phyloP scores from a whole-genome alignment of 2,797 vertebrate genomes.

The Lates japonicus region DNA sequence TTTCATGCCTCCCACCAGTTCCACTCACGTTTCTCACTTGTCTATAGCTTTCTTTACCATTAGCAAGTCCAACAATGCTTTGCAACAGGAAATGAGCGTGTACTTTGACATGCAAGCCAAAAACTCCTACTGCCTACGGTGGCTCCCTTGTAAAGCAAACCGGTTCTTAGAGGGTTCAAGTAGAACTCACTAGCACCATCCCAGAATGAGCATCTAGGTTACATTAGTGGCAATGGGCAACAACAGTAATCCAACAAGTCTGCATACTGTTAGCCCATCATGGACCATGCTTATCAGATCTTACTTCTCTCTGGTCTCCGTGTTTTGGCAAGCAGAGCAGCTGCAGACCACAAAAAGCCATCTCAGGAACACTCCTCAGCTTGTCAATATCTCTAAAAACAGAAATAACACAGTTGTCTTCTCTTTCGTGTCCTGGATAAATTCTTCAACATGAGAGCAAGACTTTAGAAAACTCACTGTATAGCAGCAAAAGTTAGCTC shows the following conservation, averaged over 20 bases:
- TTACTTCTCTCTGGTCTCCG: slow-evolving; percentile 89
- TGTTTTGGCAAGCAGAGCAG: slow-evolving; percentile 90
- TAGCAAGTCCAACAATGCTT: too few species aligned
- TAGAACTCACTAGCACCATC: too few species aligned
- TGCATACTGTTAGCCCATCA: not conserved
- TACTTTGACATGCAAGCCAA: too few species aligned
- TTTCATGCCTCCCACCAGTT: too few species aligned
- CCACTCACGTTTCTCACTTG: too few species aligned
- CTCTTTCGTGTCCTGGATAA: not conserved
- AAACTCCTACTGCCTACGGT: too few species aligned
- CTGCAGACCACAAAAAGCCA: slow-evolving; percentile 90
- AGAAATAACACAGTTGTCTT: slow-evolving; percentile 19
- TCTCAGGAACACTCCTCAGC: slow-evolving; percentile 87
- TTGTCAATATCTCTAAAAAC: slow-evolving; percentile 79
- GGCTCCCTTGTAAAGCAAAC: too few species aligned
- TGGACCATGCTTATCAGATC: not conserved
- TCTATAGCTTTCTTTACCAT: too few species aligned
- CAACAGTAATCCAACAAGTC: not conserved
- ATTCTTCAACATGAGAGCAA: not conserved
- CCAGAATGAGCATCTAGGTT: too few species aligned
- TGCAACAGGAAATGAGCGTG: too few species aligned
- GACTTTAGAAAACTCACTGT: slow-evolving; percentile 82
- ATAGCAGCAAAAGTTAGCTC: slow-evolving; percentile 77
- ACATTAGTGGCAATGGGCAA: too few species aligned
- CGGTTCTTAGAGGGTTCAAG: too few species aligned